A percentile compares a stretch with the other conserved stretches of the same genome.
Evolutionary conservation across 2,888 invertebrate species (phyloP).

Genomic region (Agrotis exclamationis): DNA sequence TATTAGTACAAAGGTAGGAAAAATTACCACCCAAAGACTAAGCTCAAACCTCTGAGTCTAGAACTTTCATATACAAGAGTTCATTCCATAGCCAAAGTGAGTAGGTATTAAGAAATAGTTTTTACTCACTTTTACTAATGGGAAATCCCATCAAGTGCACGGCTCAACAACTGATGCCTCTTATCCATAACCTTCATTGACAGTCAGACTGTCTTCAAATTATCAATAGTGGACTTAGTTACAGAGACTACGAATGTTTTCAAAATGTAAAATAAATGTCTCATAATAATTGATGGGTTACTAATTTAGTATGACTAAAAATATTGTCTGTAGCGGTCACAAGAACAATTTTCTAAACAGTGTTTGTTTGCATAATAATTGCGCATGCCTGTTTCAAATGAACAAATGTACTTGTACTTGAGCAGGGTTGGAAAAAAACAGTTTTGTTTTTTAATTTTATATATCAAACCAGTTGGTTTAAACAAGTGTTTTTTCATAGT

Average conservation of each 20-base stretch:
- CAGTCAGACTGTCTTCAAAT: background rate
- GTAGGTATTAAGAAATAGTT: background rate
- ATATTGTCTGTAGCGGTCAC: constrained; percentile 26
- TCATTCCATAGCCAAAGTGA: background rate
- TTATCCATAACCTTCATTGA: background rate
- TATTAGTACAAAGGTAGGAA: too few species aligned
- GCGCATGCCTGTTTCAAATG: constrained; percentile 62
- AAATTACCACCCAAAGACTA: background rate
- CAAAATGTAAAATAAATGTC: background rate
- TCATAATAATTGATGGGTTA: constrained; percentile 3
- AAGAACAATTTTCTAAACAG: constrained; percentile 27
- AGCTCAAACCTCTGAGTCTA: background rate
- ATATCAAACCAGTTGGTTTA: too few species aligned
- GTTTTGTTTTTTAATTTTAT: too few species aligned
- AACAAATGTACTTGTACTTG: constrained; percentile 40
- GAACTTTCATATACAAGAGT: background rate
- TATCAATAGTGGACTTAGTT: background rate
- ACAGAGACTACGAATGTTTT: background rate
- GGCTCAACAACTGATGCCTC: background rate
- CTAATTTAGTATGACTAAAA: constrained; percentile 14
- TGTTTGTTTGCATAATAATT: constrained; percentile 68
- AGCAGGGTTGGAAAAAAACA: too few species aligned
- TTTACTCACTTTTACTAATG: background rate
- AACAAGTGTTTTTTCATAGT: too few species aligned
- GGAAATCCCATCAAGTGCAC: background rate